Evolutionary conservation across 2,113 vertebrate genomes (phyloP), one percentile per base, ranked within the genome.

Genomic region (Xiphorhynchus elegans): DNA sequence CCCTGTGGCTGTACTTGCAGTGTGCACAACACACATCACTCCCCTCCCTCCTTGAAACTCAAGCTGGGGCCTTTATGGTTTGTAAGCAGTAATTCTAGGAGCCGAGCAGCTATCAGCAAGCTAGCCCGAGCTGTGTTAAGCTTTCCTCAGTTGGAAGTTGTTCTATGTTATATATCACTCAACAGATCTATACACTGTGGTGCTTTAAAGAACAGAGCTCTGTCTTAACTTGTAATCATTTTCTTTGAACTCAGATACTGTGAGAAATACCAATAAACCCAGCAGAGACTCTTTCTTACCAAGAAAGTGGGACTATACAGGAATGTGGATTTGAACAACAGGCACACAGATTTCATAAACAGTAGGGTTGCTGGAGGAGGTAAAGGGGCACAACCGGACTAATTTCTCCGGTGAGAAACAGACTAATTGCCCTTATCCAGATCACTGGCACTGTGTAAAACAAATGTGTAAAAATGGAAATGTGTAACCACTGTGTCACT

Each of bases 251-350:
- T 97, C 96, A 97, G 95, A 97, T 97, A 94, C 96, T 96, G 96
- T 98, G 97, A 97, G 97, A 98, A 98, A 98, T 97, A 95, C 94
- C 97, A 97, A 97, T 97, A 98, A 98, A 97, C 92, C 96, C 94
- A 95, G 94, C 19, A 96, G 87, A 96, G 90, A 90, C 96, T 97
- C 97, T 98, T 97, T 97, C 95, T 98, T 95, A 97, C 95, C 28
- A 4, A 93, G 95, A 92, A 94, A 96, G 95, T 96, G 69, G 92
- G 79, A 70, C 88, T 88, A 73, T 84, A 87, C 80, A 90, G 88
- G 93, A 95, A 96, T 87, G 93, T 28, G 86, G 60, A 56, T 92
- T 81, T 87, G 93, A 96, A 92, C 96, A 94, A 91, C 90, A 93
- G 83, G 37, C 96, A 82, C 37, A 44, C 93, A 95, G 91, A 93